A percentile compares a stretch with the other conserved stretches of the same genome.
phyloP scores from a whole-genome alignment of 2,888 invertebrate species.

The Pandemis corylana region DNA sequence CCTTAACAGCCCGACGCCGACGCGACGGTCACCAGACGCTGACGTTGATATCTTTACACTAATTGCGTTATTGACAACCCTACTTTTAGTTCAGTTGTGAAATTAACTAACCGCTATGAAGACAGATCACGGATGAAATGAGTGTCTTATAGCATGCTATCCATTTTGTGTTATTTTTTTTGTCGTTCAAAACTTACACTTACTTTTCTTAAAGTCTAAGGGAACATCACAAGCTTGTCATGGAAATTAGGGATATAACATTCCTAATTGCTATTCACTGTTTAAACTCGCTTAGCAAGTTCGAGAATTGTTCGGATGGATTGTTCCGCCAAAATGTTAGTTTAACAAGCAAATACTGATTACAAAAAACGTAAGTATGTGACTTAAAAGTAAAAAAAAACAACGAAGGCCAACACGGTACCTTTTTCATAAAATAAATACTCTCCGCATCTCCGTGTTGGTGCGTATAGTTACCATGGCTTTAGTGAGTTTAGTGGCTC shows the following conservation, averaged over 20 bases:
- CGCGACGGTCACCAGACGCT: conserved; percentile 71
- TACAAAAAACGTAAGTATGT: background rate
- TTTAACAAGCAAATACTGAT: background rate
- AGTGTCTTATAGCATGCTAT: background rate
- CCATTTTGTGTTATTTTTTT: background rate
- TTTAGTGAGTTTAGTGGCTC: background rate
- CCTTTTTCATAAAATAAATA: background rate
- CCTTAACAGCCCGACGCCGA: conserved; percentile 66
- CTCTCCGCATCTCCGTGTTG: background rate
- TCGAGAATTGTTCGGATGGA: conserved; percentile 45
- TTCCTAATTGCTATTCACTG: conserved; percentile 64
- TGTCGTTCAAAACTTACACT: too few relatives aligned
- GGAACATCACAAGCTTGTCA: conserved; percentile 57
- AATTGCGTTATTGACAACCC: conserved; percentile 82
- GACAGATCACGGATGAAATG: conserved; percentile 43
- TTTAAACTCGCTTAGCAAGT: conserved; percentile 57
- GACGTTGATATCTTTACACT: conserved; percentile 82
- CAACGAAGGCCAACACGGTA: conserved; percentile 5
- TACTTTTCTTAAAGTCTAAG: conserved; percentile 37
- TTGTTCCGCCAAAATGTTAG: conserved; percentile 45
- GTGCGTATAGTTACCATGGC: background rate
- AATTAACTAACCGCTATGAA: conserved; percentile 50
- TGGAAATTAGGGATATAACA: conserved; percentile 59
- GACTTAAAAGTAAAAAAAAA: conserved; percentile 3
- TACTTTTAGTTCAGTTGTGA: conserved; percentile 70